Conservation (phyloP, 1,140 invertebrate species). For the Aporrectodea caliginosa region DNA sequence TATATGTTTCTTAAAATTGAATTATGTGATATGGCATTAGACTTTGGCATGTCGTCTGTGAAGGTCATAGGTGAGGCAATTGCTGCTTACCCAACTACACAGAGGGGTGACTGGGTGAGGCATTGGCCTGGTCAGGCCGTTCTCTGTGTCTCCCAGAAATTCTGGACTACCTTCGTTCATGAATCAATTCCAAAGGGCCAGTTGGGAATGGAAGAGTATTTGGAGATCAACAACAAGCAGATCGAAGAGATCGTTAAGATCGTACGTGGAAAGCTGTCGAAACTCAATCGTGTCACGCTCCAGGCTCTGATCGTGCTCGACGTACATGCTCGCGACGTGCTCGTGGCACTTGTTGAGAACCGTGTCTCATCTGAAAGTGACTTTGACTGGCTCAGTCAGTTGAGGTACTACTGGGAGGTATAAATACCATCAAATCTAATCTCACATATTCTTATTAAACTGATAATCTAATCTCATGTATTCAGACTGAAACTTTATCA, state of each 20-base stretch:
- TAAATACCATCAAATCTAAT: no score
- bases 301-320: constrained; percentile 67
- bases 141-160: constrained; percentile 78
- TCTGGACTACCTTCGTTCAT: constrained; percentile 74
- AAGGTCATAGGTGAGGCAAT: constrained; percentile 59
- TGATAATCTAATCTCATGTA: no score
- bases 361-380: constrained; percentile 70
- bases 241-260: constrained; percentile 82
- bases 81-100: constrained; percentile 65
- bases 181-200: constrained; percentile 60
- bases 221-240: constrained; percentile 69
- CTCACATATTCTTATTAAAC: no score
- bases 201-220: constrained; percentile 61
- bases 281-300: constrained; percentile 83
- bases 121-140: constrained; percentile 84
- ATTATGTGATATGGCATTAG: no score
- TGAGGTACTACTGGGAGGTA: constrained; percentile 89
- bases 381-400: constrained; percentile 86
- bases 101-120: constrained; percentile 73
- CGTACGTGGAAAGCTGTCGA: constrained; percentile 77
- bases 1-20: no score
- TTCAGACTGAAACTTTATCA: no score
- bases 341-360: constrained; percentile 67
- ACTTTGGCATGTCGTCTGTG: background rate
- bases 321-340: constrained; percentile 83